phyloP scores from a whole-genome alignment of 2,113 vertebrate species.

The Tapirus terrestris region DNA sequence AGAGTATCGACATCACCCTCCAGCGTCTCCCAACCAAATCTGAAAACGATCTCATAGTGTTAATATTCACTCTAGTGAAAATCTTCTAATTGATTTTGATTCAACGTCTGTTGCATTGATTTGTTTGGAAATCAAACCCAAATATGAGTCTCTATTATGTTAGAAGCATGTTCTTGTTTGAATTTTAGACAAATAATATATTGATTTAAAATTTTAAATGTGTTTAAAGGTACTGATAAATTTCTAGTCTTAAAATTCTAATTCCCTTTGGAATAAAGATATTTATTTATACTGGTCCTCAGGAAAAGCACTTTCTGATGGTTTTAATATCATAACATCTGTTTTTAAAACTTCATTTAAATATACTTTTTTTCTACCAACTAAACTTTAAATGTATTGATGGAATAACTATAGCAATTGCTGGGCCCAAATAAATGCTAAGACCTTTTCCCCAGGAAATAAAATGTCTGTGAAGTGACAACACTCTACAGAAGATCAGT shows the following conservation, averaged over 20 bases:
- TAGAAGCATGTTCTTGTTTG: background rate
- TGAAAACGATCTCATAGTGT: background rate
- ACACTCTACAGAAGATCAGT: background rate
- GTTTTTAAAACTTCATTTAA: conserved; percentile 28
- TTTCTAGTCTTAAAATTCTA: background rate
- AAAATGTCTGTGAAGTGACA: background rate
- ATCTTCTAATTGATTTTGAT: background rate
- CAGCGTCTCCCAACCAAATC: background rate
- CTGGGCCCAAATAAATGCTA: background rate
- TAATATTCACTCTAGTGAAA: background rate
- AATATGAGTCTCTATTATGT: background rate
- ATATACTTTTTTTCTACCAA: background rate
- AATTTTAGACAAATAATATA: background rate
- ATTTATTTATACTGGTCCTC: background rate
- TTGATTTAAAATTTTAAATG: background rate
- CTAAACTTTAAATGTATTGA: background rate
- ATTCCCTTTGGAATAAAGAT: background rate
- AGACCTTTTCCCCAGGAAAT: background rate
- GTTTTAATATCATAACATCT: background rate
- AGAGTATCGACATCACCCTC: background rate
- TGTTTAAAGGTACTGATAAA: background rate
- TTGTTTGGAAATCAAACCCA: background rate
- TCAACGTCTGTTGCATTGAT: background rate
- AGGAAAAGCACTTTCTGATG: background rate
- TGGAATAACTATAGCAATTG: background rate